A percentile compares a stretch with the other conserved stretches of the same genome.
Conservation (phyloP, 53 echinoderm and acorn worm genomes). For the Crossaster papposus region DNA sequence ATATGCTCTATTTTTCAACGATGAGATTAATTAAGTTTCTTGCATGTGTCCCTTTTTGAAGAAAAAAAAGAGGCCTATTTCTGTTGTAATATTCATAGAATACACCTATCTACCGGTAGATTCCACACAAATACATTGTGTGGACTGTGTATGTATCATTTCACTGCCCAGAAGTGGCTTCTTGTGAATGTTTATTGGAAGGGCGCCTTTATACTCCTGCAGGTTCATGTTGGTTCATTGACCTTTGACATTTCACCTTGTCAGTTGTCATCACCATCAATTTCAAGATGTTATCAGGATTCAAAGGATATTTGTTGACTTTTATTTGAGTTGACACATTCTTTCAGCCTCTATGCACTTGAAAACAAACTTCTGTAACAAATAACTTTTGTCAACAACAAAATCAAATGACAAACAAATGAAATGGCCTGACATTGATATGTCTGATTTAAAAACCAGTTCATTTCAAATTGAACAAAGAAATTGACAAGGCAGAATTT, state of each 20-base stretch:
- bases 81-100: too few relatives aligned
- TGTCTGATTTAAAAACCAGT: neutral
- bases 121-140: too few relatives aligned
- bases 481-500: too few relatives aligned
- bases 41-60: too few relatives aligned
- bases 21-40: too few relatives aligned
- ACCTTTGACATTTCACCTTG: constrained; percentile 19
- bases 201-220: neutral
- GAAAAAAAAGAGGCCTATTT: too few relatives aligned
- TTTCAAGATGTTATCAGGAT: neutral
- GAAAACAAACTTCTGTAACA: neutral
- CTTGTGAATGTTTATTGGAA: neutral
- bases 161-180: neutral
- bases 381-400: neutral
- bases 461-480: too few relatives aligned
- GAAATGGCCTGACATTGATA: neutral
- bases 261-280: neutral
- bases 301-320: neutral
- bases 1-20: neutral
- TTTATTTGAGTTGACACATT: neutral
- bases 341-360: neutral
- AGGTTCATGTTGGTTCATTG: constrained; percentile 14
- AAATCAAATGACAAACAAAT: neutral
- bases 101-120: too few relatives aligned
- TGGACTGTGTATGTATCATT: too few relatives aligned